Base-by-base conservation (phyloP, 1,140 invertebrate genomes). In the Armadillidium nasatum region DNA sequence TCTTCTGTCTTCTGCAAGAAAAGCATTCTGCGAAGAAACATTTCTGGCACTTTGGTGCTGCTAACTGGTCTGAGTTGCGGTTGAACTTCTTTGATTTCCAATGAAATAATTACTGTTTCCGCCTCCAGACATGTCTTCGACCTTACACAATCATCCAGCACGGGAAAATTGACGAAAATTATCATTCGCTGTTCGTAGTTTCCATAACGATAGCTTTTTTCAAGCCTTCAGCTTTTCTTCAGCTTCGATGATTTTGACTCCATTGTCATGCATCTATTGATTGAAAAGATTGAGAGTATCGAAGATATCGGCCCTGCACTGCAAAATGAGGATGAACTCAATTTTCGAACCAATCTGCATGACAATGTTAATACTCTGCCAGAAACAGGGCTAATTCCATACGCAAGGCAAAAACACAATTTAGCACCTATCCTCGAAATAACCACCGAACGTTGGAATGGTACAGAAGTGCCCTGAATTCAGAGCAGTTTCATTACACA, bases 161-260 rank as follows among this genome's bases (percentile, higher is more conserved):
- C 50, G 44, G 78, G 71, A 80, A 79, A 80, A 73, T 80, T 80
- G 77, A 77, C 70, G n/a, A 46, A 72, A 79, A 72, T 79, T 80
- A 75, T 73, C 75, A 45, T 79, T 79, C 78, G 73, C 77, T 74
- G 77, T 79, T 76, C 74, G 78, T 73, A 74, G 78, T 77, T 73
- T 79, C 79, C 79, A 80, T 77, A 79, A 76, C 66, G 44, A 72
- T 74, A 74, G 66, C 74, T 78, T 80, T 77, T 71, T 80, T 80
- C 10, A 74, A 80, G 76, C 33, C 67, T 11, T 73, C 74, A 73
- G 71, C 7, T 80, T 79, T 79, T 79, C 79, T 79, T 80, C 78
- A 9, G 73, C 72, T 80, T 76, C 79, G 71, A 77, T 73, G 78
- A 76, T 79, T 44, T 76, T 80, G 74, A 79, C 78, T 76, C 74